These are phyloP conservation scores for Microtus ochrogaster DNA, from an alignment of 2,113 vertebrate genomes.

Conservation along the genomic window DNA sequence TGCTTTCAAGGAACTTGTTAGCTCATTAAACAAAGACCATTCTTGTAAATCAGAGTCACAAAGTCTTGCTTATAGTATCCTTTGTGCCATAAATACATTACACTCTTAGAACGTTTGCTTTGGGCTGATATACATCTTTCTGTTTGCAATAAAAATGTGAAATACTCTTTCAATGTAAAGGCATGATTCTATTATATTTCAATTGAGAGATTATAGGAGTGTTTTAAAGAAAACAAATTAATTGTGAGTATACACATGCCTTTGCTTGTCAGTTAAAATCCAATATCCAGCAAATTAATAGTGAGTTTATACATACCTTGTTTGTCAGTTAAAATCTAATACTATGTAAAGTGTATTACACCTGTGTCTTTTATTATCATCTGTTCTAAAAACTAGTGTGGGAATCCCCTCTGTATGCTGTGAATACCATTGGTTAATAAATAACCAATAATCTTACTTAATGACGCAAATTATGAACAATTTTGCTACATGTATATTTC, in stretches of 20 bases:
- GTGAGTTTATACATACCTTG: not conserved
- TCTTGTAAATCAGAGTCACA: constrained; percentile 57
- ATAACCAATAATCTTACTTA: too few relatives aligned
- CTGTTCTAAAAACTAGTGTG: not conserved
- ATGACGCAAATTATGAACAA: too few relatives aligned
- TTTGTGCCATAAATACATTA: constrained; percentile 45
- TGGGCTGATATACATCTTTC: not conserved
- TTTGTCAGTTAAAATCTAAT: not conserved
- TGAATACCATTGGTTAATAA: too few relatives aligned
- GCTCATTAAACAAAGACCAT: constrained; percentile 43
- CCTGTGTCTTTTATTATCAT: not conserved
- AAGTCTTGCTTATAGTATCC: constrained; percentile 38
- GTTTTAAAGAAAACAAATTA: not conserved
- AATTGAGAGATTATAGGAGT: not conserved
- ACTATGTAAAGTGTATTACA: not conserved
- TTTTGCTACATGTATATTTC: too few relatives aligned
- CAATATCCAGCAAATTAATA: not conserved
- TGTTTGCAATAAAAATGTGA: constrained; percentile 38
- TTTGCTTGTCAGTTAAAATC: not conserved
- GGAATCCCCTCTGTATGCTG: too few relatives aligned
- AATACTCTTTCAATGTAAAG: constrained; percentile 38
- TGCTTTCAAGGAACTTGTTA: constrained; percentile 58
- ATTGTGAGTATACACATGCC: not conserved
- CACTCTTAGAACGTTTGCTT: constrained; percentile 8
- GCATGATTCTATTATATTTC: not conserved